Evolutionary conservation across 2,113 vertebrate species (phyloP).

Genomic region (Ceyx margarethae): DNA sequence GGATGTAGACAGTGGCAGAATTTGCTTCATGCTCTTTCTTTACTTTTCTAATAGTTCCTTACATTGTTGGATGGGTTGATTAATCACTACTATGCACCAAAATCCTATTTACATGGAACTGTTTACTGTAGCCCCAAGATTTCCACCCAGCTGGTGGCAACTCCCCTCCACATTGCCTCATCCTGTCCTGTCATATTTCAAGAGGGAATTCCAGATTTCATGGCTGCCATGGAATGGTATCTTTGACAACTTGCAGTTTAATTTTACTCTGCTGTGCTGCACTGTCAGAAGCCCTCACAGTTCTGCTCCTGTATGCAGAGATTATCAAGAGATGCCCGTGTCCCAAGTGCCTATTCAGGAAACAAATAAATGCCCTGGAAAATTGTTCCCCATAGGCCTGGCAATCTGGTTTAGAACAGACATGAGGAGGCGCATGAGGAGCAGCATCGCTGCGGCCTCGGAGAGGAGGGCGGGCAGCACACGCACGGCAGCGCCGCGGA

Average conservation of each 20-base stretch:
- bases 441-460: fast-evolving
- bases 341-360: slow-evolving; percentile 1
- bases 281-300: background rate
- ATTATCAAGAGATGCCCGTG: background rate
- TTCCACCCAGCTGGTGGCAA: background rate
- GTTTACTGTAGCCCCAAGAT: background rate
- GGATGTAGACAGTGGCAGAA: background rate
- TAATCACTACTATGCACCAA: background rate
- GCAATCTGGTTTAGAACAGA: background rate
- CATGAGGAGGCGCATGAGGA: background rate
- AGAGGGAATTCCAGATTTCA: background rate
- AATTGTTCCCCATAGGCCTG: background rate
- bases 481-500: fast-evolving
- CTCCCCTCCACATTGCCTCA: background rate
- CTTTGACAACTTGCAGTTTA: background rate
- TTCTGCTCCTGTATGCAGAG: background rate
- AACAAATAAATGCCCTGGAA: slow-evolving; percentile 9
- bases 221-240: background rate
- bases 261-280: background rate
- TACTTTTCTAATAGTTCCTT: background rate
- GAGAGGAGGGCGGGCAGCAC: background rate
- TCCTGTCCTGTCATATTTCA: background rate
- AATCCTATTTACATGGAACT: background rate
- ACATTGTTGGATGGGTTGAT: background rate
- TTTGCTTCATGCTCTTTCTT: background rate